Percentiles rank a stretch among this genome's conserved stretches.
These are phyloP conservation scores for Ptilonorhynchus violaceus DNA, from an alignment of 2,113 vertebrate genomes.

Conservation along the genomic window DNA sequence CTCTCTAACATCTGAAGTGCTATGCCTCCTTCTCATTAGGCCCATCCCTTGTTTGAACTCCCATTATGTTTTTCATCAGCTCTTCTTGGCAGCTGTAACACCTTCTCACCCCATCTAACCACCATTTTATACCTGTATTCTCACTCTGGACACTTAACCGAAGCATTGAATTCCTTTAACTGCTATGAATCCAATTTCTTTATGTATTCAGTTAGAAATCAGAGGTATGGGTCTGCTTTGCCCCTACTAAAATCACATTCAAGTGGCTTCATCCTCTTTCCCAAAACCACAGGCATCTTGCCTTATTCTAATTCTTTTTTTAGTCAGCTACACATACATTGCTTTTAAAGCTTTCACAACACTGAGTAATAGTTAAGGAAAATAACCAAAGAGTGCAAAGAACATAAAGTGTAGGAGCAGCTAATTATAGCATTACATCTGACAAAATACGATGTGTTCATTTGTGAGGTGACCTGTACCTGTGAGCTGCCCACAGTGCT, in stretches of 20 bases:
- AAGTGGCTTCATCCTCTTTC: not conserved
- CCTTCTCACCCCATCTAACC: not conserved
- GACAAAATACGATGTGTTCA: not conserved
- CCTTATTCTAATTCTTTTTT: not conserved
- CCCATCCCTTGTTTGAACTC: not conserved
- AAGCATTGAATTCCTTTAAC: not conserved
- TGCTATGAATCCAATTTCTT: not conserved
- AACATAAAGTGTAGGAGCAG: not conserved
- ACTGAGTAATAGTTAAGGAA: not conserved
- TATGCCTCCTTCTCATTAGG: not conserved
- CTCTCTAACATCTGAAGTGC: not conserved
- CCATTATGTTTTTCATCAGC: not conserved
- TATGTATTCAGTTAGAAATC: not conserved
- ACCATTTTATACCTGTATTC: not conserved
- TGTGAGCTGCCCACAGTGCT: not conserved
- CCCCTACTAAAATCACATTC: not conserved
- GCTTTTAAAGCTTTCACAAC: not conserved
- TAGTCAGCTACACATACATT: not conserved
- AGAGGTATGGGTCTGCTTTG: not conserved
- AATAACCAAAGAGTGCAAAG: not conserved
- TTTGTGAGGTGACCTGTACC: slow-evolving; percentile 3
- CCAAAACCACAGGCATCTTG: not conserved
- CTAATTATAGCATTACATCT: not conserved
- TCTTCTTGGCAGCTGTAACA: not conserved
- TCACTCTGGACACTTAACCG: not conserved